Percentiles rank a stretch among this genome's conserved stretches.
phyloP scores from a whole-genome alignment of 2,113 vertebrate genomes.

The Danionella cerebrum region DNA sequence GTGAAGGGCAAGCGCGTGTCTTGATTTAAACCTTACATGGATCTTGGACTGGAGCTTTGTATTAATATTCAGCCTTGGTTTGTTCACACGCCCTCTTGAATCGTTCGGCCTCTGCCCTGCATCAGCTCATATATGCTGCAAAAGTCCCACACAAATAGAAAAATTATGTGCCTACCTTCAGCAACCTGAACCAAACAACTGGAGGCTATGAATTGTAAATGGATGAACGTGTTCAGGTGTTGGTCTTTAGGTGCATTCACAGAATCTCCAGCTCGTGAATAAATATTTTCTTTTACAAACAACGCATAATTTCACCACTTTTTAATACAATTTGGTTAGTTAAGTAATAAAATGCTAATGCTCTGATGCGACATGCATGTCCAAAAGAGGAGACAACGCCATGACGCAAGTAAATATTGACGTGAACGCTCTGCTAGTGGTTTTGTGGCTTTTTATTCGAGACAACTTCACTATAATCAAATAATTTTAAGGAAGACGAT shows the following conservation, averaged over 20 bases:
- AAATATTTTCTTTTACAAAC: not conserved
- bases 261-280: not conserved
- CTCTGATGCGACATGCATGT: no score
- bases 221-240: not conserved
- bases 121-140: constrained; percentile 7
- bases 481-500: not conserved
- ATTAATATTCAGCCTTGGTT: constrained; percentile 1
- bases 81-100: not conserved
- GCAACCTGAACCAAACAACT: not conserved
- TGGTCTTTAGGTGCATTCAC: not conserved
- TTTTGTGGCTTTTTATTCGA: no score
- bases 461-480: no score
- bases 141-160: not conserved
- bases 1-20: not conserved
- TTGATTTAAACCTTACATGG: not conserved
- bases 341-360: no score
- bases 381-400: no score
- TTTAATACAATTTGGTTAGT: no score
- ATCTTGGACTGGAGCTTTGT: not conserved
- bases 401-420: no score
- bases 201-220: not conserved
- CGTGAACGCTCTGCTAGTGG: no score
- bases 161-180: not conserved
- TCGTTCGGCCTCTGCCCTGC: not conserved
- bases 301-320: not conserved